These are phyloP conservation scores for Gerris buenoi DNA, from an alignment of 1,140 invertebrate genomes.

Conservation along the genomic window DNA sequence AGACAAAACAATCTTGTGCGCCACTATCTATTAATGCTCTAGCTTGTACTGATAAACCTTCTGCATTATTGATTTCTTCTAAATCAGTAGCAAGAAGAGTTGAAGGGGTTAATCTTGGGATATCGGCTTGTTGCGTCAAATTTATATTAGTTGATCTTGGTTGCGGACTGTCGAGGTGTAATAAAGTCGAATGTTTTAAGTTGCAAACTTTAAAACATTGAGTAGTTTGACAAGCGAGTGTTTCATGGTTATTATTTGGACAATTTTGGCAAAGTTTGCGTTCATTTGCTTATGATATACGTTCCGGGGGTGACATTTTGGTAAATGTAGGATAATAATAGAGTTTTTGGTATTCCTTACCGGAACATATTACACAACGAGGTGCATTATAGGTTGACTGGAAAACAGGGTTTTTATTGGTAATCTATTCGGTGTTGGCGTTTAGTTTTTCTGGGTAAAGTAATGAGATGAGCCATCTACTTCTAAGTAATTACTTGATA, in stretches of 20 bases:
- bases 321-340: neutral
- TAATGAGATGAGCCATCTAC: no score
- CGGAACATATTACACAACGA: neutral
- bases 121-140: neutral
- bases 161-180: neutral
- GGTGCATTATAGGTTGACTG: no score
- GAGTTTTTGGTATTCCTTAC: neutral
- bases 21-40: neutral
- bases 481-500: no score
- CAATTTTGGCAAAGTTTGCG: neutral
- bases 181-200: neutral
- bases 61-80: neutral
- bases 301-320: neutral
- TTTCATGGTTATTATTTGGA: neutral
- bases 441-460: no score
- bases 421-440: no score
- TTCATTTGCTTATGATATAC: neutral
- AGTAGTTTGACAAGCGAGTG: neutral
- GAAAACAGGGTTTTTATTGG: no score
- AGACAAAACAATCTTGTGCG: neutral
- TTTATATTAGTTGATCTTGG: neutral
- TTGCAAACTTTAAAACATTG: neutral
- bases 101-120: neutral
- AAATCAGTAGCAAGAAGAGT: neutral
- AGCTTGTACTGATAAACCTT: neutral